A percentile compares a stretch with the other conserved stretches of the same genome.
These are phyloP conservation scores for Leptopilina boulardi DNA, from an alignment of 1,140 invertebrate species.

Conservation along the genomic window DNA sequence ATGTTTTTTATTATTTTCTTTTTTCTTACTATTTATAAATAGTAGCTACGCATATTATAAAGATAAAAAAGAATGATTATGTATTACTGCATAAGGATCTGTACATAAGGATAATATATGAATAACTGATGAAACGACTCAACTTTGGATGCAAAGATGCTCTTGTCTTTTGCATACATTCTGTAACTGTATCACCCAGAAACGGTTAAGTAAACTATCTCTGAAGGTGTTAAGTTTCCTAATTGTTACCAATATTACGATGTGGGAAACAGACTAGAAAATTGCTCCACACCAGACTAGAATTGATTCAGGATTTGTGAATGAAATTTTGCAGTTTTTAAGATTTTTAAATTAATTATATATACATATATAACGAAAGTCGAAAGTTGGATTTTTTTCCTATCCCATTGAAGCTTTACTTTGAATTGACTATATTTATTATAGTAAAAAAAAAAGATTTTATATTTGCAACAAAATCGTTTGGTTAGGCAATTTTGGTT, in stretches of 20 bases:
- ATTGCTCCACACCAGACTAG: slow-evolving; percentile 11
- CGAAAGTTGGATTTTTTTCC: no score
- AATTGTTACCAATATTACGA: slow-evolving; percentile 67
- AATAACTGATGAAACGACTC: slow-evolving; percentile 57
- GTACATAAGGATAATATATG: slow-evolving; percentile 48
- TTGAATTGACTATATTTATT: no score
- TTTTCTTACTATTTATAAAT: neutral
- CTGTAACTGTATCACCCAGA: slow-evolving; percentile 71
- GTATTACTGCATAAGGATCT: slow-evolving; percentile 2
- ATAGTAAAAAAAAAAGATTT: no score
- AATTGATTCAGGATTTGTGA: neutral
- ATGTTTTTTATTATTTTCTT: neutral
- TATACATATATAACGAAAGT: no score
- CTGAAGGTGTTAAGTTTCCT: slow-evolving; percentile 63
- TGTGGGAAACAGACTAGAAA: slow-evolving; percentile 34
- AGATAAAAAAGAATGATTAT: no score
- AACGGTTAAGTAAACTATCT: slow-evolving; percentile 71
- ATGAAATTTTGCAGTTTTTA: neutral
- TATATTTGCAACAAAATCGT: no score
- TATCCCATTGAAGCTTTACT: no score
- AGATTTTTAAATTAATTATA: no score
- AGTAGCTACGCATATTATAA: neutral
- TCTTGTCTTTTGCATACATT: slow-evolving; percentile 38
- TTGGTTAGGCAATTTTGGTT: no score
- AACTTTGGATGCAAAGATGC: slow-evolving; percentile 44